Conservation (phyloP, 2,797 vertebrate species). For the Australoheros facetus region DNA sequence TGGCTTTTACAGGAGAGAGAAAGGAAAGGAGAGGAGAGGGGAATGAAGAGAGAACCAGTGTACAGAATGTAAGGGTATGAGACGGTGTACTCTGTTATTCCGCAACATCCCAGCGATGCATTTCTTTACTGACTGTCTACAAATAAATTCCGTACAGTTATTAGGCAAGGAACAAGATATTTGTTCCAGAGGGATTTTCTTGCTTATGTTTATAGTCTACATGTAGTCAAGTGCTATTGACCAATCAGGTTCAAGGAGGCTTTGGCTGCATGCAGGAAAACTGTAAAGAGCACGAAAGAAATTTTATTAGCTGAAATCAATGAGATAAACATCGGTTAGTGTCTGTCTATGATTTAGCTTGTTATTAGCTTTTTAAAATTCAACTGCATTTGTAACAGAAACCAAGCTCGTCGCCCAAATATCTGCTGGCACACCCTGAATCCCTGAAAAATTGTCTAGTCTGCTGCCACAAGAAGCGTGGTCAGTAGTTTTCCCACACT, state of each 20-base stretch:
- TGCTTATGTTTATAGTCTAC: background rate
- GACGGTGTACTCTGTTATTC: background rate
- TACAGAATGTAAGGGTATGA: background rate
- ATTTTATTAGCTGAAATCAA: background rate
- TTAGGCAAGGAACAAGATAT: background rate
- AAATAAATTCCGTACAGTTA: background rate
- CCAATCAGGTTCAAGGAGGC: background rate
- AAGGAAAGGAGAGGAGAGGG: conserved; percentile 20
- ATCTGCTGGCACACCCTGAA: background rate
- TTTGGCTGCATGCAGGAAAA: background rate
- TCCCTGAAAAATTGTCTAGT: background rate
- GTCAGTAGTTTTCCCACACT: background rate
- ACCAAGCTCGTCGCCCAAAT: background rate
- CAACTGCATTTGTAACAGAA: background rate
- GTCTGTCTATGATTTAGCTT: background rate
- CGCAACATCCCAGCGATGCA: background rate
- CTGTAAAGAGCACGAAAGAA: too few species aligned
- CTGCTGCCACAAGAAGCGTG: background rate
- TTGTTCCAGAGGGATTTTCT: background rate
- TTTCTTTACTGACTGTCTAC: background rate
- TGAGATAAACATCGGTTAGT: too few species aligned
- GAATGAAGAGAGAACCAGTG: conserved; percentile 16
- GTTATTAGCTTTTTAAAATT: background rate
- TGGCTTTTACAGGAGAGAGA: conserved; percentile 64
- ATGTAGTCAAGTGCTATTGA: background rate